Percentiles rank a stretch among this genome's conserved stretches.
Evolutionary conservation across 2,888 invertebrate species (phyloP).

Genomic region (Deilephila porcellus): DNA sequence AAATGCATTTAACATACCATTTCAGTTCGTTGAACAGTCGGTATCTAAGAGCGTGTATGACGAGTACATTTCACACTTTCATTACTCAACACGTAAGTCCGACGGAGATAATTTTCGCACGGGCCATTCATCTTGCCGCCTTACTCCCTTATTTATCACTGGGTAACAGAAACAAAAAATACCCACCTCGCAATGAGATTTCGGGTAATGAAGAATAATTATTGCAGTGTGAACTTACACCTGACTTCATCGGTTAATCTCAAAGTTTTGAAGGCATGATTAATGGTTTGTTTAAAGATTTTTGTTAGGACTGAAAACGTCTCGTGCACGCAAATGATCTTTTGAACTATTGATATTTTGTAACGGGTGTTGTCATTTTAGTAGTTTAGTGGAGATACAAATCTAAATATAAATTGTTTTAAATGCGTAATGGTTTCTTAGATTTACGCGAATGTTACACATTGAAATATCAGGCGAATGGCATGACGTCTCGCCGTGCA

Average conservation of each 20-base stretch:
- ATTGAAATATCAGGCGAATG: too few species aligned
- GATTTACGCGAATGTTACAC: too few species aligned
- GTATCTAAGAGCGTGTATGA: conserved; percentile 6
- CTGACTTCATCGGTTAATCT: not conserved
- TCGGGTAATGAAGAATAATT: conserved; percentile 60
- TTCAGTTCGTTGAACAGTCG: not conserved
- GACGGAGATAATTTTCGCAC: conserved; percentile 24
- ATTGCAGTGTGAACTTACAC: conserved; percentile 34
- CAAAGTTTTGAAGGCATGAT: not conserved
- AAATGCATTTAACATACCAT: not conserved
- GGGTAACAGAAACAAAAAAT: conserved; percentile 29
- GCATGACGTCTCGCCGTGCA: too few species aligned
- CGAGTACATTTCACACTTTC: conserved; percentile 9
- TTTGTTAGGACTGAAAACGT: not conserved
- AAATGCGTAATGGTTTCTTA: too few species aligned
- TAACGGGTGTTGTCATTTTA: too few species aligned
- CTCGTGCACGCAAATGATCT: not conserved
- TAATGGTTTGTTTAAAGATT: not conserved
- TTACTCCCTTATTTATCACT: conserved; percentile 28
- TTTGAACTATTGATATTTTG: not conserved
- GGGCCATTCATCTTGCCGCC: conserved; percentile 24
- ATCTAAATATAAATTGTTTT: too few species aligned
- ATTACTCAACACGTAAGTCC: conserved; percentile 11
- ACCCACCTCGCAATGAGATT: conserved; percentile 36
- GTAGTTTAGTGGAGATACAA: too few species aligned